Evolutionary conservation across 2,113 vertebrate species (phyloP).

Genomic region (Cercocebus atys): DNA sequence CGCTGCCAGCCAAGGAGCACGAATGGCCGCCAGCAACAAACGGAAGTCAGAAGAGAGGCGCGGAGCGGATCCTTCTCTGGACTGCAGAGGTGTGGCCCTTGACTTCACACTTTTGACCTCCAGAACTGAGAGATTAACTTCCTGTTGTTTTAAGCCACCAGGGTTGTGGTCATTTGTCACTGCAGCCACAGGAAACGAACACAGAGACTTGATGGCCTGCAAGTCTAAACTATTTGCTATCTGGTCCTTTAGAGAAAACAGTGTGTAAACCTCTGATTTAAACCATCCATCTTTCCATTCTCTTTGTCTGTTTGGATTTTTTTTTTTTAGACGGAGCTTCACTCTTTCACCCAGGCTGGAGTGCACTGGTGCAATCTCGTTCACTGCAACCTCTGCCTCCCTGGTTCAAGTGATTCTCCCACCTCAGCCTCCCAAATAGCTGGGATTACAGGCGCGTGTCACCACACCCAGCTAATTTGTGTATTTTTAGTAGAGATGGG

Average conservation of each 20-base stretch:
- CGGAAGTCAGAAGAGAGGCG: not conserved
- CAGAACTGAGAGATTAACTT: not conserved
- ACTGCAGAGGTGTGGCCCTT: not conserved
- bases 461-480: too few relatives aligned
- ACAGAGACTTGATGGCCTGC: not conserved
- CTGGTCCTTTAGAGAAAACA: not conserved
- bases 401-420: too few relatives aligned
- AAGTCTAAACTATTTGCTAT: not conserved
- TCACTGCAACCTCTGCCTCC: too few relatives aligned
- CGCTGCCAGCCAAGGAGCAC: not conserved
- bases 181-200: not conserved
- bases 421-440: too few relatives aligned
- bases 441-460: too few relatives aligned
- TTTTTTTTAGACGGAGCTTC: too few relatives aligned
- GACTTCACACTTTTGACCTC: not conserved
- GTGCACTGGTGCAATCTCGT: too few relatives aligned
- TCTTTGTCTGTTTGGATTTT: not conserved
- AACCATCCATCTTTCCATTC: not conserved
- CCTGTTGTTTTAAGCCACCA: not conserved
- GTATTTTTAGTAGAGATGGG: too few relatives aligned
- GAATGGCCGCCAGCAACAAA: fast-evolving
- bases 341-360: too few relatives aligned
- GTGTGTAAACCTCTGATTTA: not conserved
- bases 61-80: not conserved
- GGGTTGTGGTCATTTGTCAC: not conserved